A percentile compares a stretch with the other conserved stretches of the same genome.
phyloP scores from a whole-genome alignment of 2,113 vertebrate species.

The Macquaria ambigua region DNA sequence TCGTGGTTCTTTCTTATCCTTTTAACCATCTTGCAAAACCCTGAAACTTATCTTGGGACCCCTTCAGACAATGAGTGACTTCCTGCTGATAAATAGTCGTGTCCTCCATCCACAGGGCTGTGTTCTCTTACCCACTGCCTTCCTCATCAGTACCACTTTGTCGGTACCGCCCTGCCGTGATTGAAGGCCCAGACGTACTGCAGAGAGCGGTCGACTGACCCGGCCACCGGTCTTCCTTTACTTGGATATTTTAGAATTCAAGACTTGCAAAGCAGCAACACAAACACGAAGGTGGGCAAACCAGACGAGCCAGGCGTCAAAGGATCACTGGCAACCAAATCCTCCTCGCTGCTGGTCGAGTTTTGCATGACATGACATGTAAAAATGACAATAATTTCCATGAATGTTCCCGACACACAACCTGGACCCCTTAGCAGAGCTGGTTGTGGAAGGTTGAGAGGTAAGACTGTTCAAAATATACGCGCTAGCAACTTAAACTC shows the following conservation, averaged over 20 bases:
- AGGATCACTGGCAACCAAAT: conserved; percentile 45
- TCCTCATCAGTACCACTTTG: conserved; percentile 15
- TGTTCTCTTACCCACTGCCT: not conserved
- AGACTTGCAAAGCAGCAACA: not conserved
- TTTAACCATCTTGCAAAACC: no score
- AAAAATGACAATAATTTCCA: conserved; percentile 6
- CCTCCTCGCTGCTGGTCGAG: not conserved
- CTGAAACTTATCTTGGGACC: no score
- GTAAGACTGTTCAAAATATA: not conserved
- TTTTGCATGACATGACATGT: conserved; percentile 30
- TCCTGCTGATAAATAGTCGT: no score
- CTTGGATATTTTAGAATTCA: not conserved
- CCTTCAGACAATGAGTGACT: not conserved
- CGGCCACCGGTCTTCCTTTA: not conserved
- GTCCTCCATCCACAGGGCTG: conserved; percentile 12
- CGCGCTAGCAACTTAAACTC: not conserved
- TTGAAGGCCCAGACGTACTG: not conserved
- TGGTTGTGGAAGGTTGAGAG: not conserved
- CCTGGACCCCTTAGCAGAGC: not conserved
- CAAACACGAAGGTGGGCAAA: not conserved
- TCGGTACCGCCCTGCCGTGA: not conserved
- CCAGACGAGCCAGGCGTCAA: not conserved
- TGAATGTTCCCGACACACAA: no score
- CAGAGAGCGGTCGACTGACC: conserved; percentile 21
- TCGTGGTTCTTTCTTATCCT: no score